A percentile compares a stretch with the other conserved stretches of the same genome.
Evolutionary conservation across 2,113 vertebrate species (phyloP).

Genomic region (Proterorhinus semilunaris): DNA sequence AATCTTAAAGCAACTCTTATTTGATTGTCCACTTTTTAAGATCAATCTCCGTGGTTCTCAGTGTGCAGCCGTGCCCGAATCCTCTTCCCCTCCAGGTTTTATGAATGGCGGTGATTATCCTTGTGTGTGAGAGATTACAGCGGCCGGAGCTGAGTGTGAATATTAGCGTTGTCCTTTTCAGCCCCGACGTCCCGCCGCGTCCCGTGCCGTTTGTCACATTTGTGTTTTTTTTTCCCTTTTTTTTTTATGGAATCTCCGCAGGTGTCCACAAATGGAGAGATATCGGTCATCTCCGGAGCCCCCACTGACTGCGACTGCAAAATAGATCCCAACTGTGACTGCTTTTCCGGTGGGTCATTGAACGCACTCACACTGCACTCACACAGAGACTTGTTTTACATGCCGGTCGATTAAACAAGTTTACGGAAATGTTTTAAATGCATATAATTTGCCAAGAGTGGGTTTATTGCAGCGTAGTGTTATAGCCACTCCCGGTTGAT

Average conservation of each 20-base stretch:
- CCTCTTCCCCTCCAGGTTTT: neutral
- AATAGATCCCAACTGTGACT: slow-evolving; percentile 98
- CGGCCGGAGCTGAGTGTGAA: slow-evolving; percentile 20
- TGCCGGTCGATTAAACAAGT: too few relatives aligned
- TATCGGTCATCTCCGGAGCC: slow-evolving; percentile 88
- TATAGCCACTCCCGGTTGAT: too few relatives aligned
- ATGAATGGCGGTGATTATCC: slow-evolving; percentile 30
- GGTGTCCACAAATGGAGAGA: slow-evolving; percentile 95
- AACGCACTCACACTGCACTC: slow-evolving; percentile 25
- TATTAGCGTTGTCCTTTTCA: slow-evolving; percentile 21
- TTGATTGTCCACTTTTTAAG: too few relatives aligned
- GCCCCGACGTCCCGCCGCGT: slow-evolving; percentile 14
- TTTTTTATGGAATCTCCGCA: slow-evolving; percentile 37
- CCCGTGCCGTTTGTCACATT: slow-evolving; percentile 12
- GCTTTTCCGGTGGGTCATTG: slow-evolving; percentile 87
- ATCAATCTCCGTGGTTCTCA: neutral
- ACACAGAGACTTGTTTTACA: neutral
- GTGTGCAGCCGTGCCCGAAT: neutral
- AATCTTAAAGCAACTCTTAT: too few relatives aligned
- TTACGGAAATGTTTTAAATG: too few relatives aligned
- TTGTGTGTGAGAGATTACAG: slow-evolving; percentile 16
- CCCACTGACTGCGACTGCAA: slow-evolving; percentile 97
- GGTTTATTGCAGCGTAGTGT: too few relatives aligned
- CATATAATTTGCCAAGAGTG: too few relatives aligned
- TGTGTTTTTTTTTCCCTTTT: slow-evolving; percentile 6